Conservation (phyloP, 2,888 invertebrate species). For the Arge pagana region DNA sequence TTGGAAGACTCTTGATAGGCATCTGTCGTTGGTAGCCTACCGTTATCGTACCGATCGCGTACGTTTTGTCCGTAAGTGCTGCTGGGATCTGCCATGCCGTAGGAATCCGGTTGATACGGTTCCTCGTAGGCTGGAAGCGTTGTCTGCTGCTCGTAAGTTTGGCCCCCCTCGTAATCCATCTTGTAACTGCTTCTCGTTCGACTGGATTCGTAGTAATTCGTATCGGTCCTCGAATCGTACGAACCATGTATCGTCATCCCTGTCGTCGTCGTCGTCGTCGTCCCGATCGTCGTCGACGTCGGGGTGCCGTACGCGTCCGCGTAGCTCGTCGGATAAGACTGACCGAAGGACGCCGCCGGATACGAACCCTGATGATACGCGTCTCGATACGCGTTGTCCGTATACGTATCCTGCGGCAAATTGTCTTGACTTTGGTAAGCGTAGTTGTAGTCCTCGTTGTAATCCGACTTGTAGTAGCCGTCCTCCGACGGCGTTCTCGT, state of each 20-base stretch:
- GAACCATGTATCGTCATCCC: constrained; percentile 22
- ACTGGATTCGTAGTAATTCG: constrained; percentile 34
- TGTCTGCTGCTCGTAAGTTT: constrained; percentile 38
- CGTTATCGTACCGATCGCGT: constrained; percentile 6
- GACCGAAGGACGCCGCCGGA: not conserved
- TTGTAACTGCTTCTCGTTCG: not conserved
- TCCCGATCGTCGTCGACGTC: too few relatives aligned
- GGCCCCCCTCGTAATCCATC: constrained; percentile 27
- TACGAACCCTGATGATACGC: constrained; percentile 11
- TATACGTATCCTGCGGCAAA: constrained; percentile 55
- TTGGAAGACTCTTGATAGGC: constrained; percentile 37
- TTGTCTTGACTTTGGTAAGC: constrained; percentile 73
- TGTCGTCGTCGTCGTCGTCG: too few relatives aligned
- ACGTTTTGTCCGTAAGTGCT: constrained; percentile 6
- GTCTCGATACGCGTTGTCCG: constrained; percentile 35
- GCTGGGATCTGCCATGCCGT: constrained; percentile 24
- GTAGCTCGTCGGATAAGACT: constrained; percentile 7
- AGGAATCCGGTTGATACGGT: constrained; percentile 47
- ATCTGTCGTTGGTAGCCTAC: constrained; percentile 29
- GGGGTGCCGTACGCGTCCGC: not conserved
- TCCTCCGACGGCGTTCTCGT: constrained; percentile 51
- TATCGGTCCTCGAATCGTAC: constrained; percentile 22
- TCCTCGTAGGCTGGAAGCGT: constrained; percentile 44
- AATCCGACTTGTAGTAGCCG: constrained; percentile 59
- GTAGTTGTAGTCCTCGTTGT: constrained; percentile 74